A percentile compares a stretch with the other conserved stretches of the same genome.
Evolutionary conservation across 2,888 invertebrate genomes (phyloP).

Genomic region (Ypsolopha sequella): DNA sequence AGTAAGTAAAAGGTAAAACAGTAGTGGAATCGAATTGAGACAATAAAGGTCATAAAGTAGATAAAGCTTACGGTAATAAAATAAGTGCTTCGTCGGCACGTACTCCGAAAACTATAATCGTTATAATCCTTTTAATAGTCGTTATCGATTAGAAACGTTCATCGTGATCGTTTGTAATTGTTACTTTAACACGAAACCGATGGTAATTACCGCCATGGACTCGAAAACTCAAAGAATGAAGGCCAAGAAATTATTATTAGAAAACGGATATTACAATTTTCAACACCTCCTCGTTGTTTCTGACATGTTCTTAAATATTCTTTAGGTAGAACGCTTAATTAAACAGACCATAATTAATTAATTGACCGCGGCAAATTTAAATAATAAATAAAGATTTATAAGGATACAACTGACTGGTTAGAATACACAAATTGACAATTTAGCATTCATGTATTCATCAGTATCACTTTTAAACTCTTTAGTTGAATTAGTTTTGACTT

Average conservation of each 20-base stretch:
- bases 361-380: not conserved
- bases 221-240: not conserved
- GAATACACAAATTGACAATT: no score
- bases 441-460: no score
- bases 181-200: slow-evolving; percentile 6
- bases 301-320: not conserved
- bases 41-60: not conserved
- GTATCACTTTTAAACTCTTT: no score
- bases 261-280: not conserved
- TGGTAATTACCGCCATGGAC: slow-evolving; percentile 4
- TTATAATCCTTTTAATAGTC: not conserved
- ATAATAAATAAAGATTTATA: no score
- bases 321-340: not conserved
- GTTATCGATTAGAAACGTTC: slow-evolving; percentile 6
- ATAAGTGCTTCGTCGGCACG: not conserved
- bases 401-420: no score
- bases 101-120: not conserved
- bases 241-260: not conserved
- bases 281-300: not conserved
- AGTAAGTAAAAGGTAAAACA: not conserved
- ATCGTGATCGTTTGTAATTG: slow-evolving; percentile 4
- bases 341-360: not conserved
- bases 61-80: not conserved
- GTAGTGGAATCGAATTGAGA: not conserved
- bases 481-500: no score